Percentiles rank a stretch among this genome's conserved stretches.
phyloP scores from a whole-genome alignment of 2,888 invertebrate genomes.

The Heliconius charithonia region DNA sequence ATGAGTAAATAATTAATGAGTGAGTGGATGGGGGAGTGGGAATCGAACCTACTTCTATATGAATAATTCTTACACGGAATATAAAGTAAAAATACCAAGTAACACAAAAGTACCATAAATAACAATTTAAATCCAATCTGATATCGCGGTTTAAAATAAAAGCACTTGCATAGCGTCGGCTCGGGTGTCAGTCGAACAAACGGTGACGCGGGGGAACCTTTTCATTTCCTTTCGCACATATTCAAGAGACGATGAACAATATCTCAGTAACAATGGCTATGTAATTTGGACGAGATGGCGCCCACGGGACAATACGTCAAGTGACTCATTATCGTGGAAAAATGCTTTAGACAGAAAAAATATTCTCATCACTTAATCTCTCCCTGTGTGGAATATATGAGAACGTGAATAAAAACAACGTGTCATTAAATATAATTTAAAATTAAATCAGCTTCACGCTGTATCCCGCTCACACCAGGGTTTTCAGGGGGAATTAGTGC shows the following conservation, averaged over 20 bases:
- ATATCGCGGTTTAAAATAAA: conserved; percentile 15
- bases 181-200: conserved; percentile 27
- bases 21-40: no score
- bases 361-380: conserved; percentile 62
- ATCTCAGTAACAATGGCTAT: conserved; percentile 77
- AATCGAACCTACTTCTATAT: no score
- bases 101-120: neutral
- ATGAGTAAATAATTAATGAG: neutral
- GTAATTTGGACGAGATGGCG: conserved; percentile 77
- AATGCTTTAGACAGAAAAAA: conserved; percentile 70
- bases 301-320: conserved; percentile 77
- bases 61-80: neutral
- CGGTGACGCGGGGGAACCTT: conserved; percentile 67
- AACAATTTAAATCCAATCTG: conserved; percentile 1
- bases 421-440: no score
- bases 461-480: no score
- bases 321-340: conserved; percentile 79
- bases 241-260: conserved; percentile 76
- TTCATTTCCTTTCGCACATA: conserved; percentile 80
- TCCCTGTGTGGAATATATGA: conserved; percentile 51
- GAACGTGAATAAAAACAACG: conserved; percentile 5
- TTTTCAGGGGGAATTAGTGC: no score
- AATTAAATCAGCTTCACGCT: no score
- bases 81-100: neutral
- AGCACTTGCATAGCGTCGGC: conserved; percentile 10